Evolutionary conservation across 1,140 invertebrate genomes (phyloP).

Genomic region (Oedothorax gibbosus): DNA sequence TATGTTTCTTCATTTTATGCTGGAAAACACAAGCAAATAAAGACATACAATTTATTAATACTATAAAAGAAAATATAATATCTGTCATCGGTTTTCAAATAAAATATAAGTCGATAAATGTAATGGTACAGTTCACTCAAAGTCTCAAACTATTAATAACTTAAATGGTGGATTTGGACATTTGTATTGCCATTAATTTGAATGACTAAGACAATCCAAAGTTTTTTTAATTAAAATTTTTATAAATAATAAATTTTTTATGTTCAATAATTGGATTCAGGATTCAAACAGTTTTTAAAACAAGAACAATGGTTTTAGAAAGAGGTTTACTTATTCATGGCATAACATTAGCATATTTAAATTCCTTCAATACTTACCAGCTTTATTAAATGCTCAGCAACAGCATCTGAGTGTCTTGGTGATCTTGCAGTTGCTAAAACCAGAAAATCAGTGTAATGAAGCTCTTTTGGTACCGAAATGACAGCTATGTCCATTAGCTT

Average conservation of each 20-base stretch:
- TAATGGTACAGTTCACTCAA: no score
- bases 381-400: conserved; percentile 82
- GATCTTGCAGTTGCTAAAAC: conserved; percentile 82
- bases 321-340: background rate
- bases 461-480: conserved; percentile 78
- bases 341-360: background rate
- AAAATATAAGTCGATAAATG: no score
- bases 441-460: conserved; percentile 85
- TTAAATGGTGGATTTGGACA: no score
- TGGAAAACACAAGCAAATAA: background rate
- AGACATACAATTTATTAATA: no score
- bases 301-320: background rate
- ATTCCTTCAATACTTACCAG: conserved; percentile 72
- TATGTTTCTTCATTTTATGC: conserved; percentile 70
- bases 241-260: no score
- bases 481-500: conserved; percentile 86
- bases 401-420: conserved; percentile 78
- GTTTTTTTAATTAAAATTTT: no score
- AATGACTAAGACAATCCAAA: no score
- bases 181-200: no score
- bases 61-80: no score
- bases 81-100: no score
- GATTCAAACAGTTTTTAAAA: background rate
- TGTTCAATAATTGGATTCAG: no score
- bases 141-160: no score